Evolutionary conservation across 1,140 invertebrate genomes (phyloP).

Genomic region (Drosophila sulfurigaster): DNA sequence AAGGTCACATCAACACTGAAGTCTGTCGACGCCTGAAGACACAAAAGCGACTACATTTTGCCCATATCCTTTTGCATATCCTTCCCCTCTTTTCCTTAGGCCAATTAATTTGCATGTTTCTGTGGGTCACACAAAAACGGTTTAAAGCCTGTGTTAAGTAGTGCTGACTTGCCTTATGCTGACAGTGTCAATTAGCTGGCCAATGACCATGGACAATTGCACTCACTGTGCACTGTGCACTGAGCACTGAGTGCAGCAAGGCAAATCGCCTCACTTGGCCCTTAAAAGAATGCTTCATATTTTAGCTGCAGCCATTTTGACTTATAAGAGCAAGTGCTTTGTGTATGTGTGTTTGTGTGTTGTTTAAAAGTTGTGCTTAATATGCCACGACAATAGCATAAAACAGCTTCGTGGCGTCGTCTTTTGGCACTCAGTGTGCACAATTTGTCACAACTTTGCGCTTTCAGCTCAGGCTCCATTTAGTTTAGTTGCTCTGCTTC

Average conservation of each 20-base stretch:
- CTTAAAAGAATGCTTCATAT: constrained; percentile 22
- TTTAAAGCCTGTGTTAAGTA: constrained; percentile 37
- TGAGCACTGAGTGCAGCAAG: not conserved
- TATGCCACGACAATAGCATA: constrained; percentile 37
- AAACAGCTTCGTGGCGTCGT: not conserved
- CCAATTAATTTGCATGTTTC: constrained; percentile 72
- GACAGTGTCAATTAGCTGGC: constrained; percentile 36
- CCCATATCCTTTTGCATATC: constrained; percentile 11
- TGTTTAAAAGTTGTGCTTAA: constrained; percentile 42
- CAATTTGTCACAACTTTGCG: not conserved
- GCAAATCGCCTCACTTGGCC: not conserved
- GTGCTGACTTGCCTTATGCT: constrained; percentile 11
- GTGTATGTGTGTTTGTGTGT: constrained; percentile 13
- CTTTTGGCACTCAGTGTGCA: constrained; percentile 3
- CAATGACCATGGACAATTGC: constrained; percentile 10
- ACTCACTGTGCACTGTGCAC: not conserved
- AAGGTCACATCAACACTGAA: constrained; percentile 43
- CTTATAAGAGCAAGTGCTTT: not conserved
- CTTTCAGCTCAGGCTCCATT: not conserved
- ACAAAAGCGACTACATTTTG: constrained; percentile 8
- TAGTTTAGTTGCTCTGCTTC: not conserved
- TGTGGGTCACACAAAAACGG: constrained; percentile 20
- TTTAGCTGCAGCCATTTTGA: constrained; percentile 12
- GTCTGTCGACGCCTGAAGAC: constrained; percentile 16
- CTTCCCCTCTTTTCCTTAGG: not conserved